Base-by-base conservation (phyloP, 2,797 vertebrate genomes). In the Gymnopithys bicolor region DNA sequence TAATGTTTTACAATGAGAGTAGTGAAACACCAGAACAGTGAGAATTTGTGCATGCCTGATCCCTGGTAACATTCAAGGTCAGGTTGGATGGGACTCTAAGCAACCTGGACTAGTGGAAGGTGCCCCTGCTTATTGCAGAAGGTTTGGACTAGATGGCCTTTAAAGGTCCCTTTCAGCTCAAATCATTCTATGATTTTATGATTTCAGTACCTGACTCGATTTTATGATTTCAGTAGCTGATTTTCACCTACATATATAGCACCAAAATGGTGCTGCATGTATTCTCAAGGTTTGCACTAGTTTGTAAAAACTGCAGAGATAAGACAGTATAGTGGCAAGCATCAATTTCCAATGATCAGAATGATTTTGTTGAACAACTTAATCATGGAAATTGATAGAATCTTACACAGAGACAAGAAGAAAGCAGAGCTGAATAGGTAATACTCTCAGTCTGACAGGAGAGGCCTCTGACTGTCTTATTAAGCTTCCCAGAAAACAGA, bases 341-440 rank as follows among this genome's bases (percentile, higher is more conserved):
- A 76, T 76, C 62, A 63, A 10, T 93, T 97, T 73, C 45, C 45
- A 86, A 13, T 32, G 14, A 90, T 66, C 43, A 75, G 88, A 94
- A 73, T 51, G 8, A 77, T 79, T 85, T 83, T 68, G 25, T 71
- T 71, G 55, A 90, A 58, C 67, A 87, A 78, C 9, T 84, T 49
- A 28, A n/a, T 84, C 35, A 60, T 4, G 9, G 49, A 95, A 94
- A 82, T 9, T 46, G 19, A 25, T n/a, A 90, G 32, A 35, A 55
- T 35, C 1, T 81, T 59, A n/a, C 16, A 3, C 10, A 81, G 69
- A 46, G 16, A 71, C 24, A 53, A 71, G n/a, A 89, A 28, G 9
- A 67, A 87, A 78, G n/a, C 13, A 46, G 69, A 53, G 15, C 6
- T 59, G 46, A 11, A 49, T 8, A 84, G 53, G 15, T 12, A 71